Evolutionary conservation across 2,113 vertebrate genomes (phyloP), one percentile per base, ranked within the genome.

Genomic region (Nannospalax galili): DNA sequence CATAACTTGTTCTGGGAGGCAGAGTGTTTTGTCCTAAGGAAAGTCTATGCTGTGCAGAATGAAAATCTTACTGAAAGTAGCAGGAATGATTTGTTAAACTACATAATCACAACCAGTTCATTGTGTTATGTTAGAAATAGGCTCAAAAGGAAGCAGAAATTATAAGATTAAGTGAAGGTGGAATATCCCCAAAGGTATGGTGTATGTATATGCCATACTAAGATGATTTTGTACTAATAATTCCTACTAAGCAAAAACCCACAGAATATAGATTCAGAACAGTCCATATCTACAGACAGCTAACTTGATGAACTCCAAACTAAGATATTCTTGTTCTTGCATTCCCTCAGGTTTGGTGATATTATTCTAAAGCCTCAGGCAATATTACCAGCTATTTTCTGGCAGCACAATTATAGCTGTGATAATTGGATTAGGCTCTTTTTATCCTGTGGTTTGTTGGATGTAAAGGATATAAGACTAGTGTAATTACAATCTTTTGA

Each of bases 221-320:
- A 80, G 35, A 62, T 62, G 90, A 69, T 81, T 84, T 84, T 86
- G 24, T 48, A 4, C 4, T 20, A 79, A 20, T 5, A n/a, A 26
- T 58, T 58, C 4, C 8, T 24, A 65, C 58, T 24, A 52, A 84
- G 7, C 80, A 42, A 97, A 90, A 94, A n/a, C 11, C 42, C 14
- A 69, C 10, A 65, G 32, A 64, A 90, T 8, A 0, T 62, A 19
- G 16, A 32, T 78, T 84, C 3, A 42, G 2, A 10, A 40, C 17
- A 45, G 2, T 37, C 3, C 52, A 0, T n/a, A n/a, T 52, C 1
- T 6, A n/a, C 3, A 42, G n/a, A 56, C 5, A 45, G 4, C 69
- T 77, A 45, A 79, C 32, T 73, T 45, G 35, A 14, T 80, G 30
- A 96, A 67, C 1, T 20, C 5, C 9, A 91, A 72, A 40, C 16